phyloP scores from a whole-genome alignment of 2,797 vertebrate genomes.

The Siniperca obscura region DNA sequence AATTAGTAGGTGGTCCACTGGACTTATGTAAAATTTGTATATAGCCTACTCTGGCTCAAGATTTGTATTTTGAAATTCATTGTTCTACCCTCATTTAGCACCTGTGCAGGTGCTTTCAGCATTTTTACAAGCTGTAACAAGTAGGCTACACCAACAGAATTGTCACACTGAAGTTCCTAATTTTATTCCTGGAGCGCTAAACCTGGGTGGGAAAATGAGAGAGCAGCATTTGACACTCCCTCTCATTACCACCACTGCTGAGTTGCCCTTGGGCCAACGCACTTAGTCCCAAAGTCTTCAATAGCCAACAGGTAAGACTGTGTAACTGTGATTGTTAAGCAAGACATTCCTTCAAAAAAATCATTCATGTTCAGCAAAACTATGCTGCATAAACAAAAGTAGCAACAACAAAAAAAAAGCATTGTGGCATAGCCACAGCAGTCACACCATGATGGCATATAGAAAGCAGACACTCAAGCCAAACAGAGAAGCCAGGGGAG shows the following conservation, averaged over 20 bases:
- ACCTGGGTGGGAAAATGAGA: neutral
- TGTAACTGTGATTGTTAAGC: neutral
- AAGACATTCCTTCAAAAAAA: neutral
- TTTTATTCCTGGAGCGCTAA: neutral
- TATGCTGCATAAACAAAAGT: neutral
- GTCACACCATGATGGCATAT: neutral
- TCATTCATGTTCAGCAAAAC: neutral
- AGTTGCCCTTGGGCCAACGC: constrained; percentile 3
- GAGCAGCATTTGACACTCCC: neutral
- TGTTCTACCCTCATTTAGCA: neutral
- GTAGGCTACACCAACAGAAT: neutral
- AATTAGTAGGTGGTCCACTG: neutral
- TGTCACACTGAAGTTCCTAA: neutral
- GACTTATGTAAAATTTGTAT: neutral
- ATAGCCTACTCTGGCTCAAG: neutral
- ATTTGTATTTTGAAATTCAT: neutral
- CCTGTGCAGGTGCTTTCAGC: neutral
- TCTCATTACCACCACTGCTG: constrained; percentile 11
- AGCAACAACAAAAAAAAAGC: neutral
- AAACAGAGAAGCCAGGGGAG: constrained; percentile 10
- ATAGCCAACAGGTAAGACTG: neutral
- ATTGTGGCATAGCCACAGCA: neutral
- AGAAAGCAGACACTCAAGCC: constrained; percentile 26
- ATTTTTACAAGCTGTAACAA: constrained; percentile 24
- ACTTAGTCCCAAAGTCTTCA: neutral